Conservation (phyloP, 2,888 invertebrate species). For the Tethea ocularis region DNA sequence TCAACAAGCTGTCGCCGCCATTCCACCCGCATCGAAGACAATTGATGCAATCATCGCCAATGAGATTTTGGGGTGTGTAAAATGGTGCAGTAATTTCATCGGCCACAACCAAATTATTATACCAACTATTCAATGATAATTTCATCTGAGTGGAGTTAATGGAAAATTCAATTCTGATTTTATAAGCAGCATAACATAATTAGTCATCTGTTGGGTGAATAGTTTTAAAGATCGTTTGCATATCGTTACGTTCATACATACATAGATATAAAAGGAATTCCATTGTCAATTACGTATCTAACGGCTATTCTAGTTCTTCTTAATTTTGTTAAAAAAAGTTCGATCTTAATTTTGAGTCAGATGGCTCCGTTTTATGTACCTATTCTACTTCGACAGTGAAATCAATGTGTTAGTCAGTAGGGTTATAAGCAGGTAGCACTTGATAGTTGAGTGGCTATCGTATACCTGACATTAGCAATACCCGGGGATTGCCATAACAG, state of each 20-base stretch:
- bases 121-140: constrained; percentile 78
- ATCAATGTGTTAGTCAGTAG: no score
- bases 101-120: constrained; percentile 79
- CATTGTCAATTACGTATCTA: no score
- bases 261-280: no score
- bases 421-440: no score
- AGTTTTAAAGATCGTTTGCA: constrained; percentile 8
- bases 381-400: no score
- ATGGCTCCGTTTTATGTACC: no score
- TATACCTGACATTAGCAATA: no score
- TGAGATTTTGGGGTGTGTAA: constrained; percentile 79
- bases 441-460: no score
- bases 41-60: constrained; percentile 82
- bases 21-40: constrained; percentile 75
- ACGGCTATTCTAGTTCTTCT: no score
- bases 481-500: no score
- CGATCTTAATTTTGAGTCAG: no score
- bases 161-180: constrained; percentile 41
- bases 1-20: constrained; percentile 73
- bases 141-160: constrained; percentile 55
- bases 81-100: constrained; percentile 78
- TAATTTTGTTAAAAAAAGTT: no score
- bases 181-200: constrained; percentile 19
- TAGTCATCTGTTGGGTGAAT: constrained; percentile 24
- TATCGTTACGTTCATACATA: constrained; percentile 29